Evolutionary conservation across 2,888 invertebrate genomes (phyloP).

Genomic region (Glyphotaelius pellucidus): DNA sequence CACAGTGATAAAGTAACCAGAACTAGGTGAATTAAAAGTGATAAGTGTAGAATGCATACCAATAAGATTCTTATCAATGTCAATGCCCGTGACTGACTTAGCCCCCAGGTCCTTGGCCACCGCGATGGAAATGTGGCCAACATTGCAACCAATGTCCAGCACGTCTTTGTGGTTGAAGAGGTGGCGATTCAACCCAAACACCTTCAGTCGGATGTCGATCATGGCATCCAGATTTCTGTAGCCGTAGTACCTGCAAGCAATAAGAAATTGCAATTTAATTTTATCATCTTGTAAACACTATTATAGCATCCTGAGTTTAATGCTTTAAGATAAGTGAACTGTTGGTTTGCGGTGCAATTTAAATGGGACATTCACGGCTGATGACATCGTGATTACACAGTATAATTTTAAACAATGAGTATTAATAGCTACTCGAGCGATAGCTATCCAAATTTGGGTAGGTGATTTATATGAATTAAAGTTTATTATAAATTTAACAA

Average conservation of each 20-base stretch:
- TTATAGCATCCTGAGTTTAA: background rate
- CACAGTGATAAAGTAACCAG: background rate
- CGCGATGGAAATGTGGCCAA: constrained; percentile 95
- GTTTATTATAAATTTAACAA: no score
- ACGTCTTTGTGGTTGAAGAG: constrained; percentile 94
- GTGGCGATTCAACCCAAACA: constrained; percentile 87
- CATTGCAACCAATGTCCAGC: constrained; percentile 98
- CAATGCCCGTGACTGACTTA: constrained; percentile 92
- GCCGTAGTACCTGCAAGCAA: constrained; percentile 88
- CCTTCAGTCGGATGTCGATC: constrained; percentile 89
- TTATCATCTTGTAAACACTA: background rate
- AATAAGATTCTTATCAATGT: constrained; percentile 94
- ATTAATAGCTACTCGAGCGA: no score
- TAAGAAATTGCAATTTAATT: constrained; percentile 65
- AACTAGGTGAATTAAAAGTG: background rate
- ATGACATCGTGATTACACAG: background rate
- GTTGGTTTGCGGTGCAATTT: no score
- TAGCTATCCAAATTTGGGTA: no score
- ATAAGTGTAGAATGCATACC: constrained; percentile 69
- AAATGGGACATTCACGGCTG: no score
- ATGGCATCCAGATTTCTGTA: constrained; percentile 91
- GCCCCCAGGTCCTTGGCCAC: constrained; percentile 93
- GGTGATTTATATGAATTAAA: no score
- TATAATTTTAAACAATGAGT: background rate
- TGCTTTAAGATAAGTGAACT: no score